These are phyloP conservation scores for Diuraphis noxia DNA, from an alignment of 1,140 invertebrate genomes.

Conservation along the genomic window DNA sequence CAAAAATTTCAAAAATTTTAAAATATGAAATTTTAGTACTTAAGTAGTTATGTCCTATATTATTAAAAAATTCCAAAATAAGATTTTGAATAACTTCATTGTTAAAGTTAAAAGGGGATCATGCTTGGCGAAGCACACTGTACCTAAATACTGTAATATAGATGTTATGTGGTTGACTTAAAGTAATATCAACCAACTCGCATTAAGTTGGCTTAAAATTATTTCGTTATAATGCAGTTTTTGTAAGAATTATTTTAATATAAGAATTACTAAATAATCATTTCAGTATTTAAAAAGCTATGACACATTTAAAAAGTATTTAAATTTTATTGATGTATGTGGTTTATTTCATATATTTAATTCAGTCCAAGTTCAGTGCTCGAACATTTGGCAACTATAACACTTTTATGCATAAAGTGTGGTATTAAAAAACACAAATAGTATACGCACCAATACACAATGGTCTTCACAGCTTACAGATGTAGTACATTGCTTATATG, in stretches of 20 bases:
- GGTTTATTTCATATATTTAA: not conserved
- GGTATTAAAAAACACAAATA: not conserved
- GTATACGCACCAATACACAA: not conserved
- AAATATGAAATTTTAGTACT: not conserved
- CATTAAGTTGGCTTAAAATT: not conserved
- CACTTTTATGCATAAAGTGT: not conserved
- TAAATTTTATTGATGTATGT: not conserved
- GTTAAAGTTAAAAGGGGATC: not conserved
- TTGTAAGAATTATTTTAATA: not conserved
- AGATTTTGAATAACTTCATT: not conserved
- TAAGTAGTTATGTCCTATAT: no score
- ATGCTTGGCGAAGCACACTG: not conserved
- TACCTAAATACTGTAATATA: not conserved
- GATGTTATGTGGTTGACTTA: not conserved
- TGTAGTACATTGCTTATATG: not conserved
- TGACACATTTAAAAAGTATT: not conserved
- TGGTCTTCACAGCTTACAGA: not conserved
- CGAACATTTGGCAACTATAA: not conserved
- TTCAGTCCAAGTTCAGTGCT: not conserved
- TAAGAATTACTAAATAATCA: not conserved
- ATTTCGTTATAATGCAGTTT: not conserved
- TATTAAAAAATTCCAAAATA: no score
- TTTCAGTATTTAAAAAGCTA: not conserved
- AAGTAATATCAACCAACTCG: not conserved
- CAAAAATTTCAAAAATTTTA: not conserved